These are phyloP conservation scores for Ceratina japonica DNA, from an alignment of 1,140 invertebrate genomes.

Conservation along the genomic window DNA sequence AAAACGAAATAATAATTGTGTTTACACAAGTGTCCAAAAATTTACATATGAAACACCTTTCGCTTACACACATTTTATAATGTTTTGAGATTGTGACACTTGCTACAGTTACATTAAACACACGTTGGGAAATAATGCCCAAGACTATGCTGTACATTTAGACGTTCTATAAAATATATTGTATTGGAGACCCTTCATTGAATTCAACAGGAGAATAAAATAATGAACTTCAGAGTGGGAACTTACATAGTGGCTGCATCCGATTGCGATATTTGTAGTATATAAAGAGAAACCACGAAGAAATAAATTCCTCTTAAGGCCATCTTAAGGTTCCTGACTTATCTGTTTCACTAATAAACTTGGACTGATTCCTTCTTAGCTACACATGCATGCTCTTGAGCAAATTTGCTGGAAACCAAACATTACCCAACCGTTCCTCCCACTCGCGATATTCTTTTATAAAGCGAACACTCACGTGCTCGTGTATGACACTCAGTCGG, in stretches of 20 bases:
- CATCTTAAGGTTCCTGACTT: constrained; percentile 68
- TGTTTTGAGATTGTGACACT: neutral
- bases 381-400: constrained; percentile 45
- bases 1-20: constrained; percentile 29
- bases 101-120: neutral
- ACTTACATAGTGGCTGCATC: constrained; percentile 50
- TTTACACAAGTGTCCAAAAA: constrained; percentile 44
- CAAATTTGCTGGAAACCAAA: constrained; percentile 68
- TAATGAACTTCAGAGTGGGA: constrained; percentile 22
- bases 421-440: constrained; percentile 69
- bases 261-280: constrained; percentile 1
- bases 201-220: constrained; percentile 9
- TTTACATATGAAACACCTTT: neutral
- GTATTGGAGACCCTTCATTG: neutral
- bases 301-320: constrained; percentile 54
- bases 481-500: constrained; percentile 57
- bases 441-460: constrained; percentile 60
- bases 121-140: too few species aligned
- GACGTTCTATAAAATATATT: neutral
- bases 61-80: neutral
- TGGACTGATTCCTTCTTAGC: constrained; percentile 67
- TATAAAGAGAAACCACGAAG: constrained; percentile 27
- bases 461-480: constrained; percentile 48
- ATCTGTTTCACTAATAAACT: constrained; percentile 65
- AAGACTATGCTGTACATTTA: neutral